phyloP scores from a whole-genome alignment of 2,113 vertebrate species.

The Petroica traversi region DNA sequence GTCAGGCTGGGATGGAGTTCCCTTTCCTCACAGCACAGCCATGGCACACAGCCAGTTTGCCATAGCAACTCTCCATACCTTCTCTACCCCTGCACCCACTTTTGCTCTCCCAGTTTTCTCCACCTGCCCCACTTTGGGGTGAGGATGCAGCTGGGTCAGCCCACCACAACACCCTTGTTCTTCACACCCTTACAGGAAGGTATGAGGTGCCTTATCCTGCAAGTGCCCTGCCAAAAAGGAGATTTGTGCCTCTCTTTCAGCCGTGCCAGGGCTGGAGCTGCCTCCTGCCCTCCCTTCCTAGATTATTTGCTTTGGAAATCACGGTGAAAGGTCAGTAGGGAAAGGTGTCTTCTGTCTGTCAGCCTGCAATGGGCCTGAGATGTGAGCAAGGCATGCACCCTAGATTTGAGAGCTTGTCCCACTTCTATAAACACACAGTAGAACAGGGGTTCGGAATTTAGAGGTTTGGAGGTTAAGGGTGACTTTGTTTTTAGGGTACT shows the following conservation, averaged over 20 bases:
- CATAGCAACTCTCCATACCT: neutral
- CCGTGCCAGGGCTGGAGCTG: neutral
- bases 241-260: neutral
- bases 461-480: neutral
- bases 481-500: neutral
- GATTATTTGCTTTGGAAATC: neutral
- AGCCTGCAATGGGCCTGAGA: neutral
- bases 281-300: neutral
- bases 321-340: neutral
- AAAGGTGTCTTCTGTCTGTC: neutral
- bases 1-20: neutral
- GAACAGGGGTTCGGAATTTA: neutral
- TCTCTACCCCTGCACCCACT: neutral
- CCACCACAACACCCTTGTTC: neutral
- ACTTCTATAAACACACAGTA: neutral
- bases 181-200: neutral
- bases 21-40: neutral
- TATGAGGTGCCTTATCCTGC: neutral
- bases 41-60: neutral
- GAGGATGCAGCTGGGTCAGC: neutral
- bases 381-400: neutral
- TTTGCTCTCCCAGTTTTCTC: neutral
- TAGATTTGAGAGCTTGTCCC: neutral
- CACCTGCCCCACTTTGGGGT: neutral
- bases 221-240: neutral